These are phyloP conservation scores for Elgonia sp. DNA, from an alignment of 2,888 invertebrate genomes.

Conservation along the genomic window DNA sequence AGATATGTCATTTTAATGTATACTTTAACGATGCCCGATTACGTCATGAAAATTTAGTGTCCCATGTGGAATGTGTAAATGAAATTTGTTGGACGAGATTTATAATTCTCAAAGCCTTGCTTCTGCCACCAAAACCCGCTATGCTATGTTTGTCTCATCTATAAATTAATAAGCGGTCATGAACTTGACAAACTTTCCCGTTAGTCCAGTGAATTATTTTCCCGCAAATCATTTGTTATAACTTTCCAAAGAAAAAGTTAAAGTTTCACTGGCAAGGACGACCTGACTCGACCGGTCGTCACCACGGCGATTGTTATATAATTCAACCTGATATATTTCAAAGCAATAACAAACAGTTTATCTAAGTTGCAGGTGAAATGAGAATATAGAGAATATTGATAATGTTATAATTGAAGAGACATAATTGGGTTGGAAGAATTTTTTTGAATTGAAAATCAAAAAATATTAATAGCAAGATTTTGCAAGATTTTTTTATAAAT, in stretches of 20 bases:
- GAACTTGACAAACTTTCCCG: slow-evolving; percentile 71
- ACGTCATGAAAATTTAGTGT: slow-evolving; percentile 30
- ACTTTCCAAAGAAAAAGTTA: slow-evolving; percentile 47
- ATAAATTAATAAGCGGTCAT: slow-evolving; percentile 68
- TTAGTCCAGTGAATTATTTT: slow-evolving; percentile 66
- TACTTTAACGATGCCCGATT: slow-evolving; percentile 28
- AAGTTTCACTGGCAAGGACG: slow-evolving; percentile 70
- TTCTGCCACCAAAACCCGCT: slow-evolving; percentile 46
- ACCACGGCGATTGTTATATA: slow-evolving; percentile 70
- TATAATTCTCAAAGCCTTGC: slow-evolving; percentile 47
- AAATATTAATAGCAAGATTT: too few species aligned
- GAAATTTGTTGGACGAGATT: slow-evolving; percentile 59
- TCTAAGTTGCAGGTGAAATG: too few species aligned
- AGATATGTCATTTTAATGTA: too few species aligned
- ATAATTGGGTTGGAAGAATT: too few species aligned
- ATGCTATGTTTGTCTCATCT: slow-evolving; percentile 53
- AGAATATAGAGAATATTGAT: too few species aligned
- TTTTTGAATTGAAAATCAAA: too few species aligned
- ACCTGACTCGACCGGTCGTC: slow-evolving; percentile 76
- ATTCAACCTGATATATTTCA: slow-evolving; percentile 43
- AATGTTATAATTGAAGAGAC: too few species aligned
- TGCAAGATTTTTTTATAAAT: too few species aligned
- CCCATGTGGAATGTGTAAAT: slow-evolving; percentile 31
- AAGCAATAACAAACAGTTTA: not conserved
- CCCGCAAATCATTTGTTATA: slow-evolving; percentile 67